These are phyloP conservation scores for Parazoanthus swiftii DNA, from an alignment of 92 coral and sea anemone species.

Conservation along the genomic window DNA sequence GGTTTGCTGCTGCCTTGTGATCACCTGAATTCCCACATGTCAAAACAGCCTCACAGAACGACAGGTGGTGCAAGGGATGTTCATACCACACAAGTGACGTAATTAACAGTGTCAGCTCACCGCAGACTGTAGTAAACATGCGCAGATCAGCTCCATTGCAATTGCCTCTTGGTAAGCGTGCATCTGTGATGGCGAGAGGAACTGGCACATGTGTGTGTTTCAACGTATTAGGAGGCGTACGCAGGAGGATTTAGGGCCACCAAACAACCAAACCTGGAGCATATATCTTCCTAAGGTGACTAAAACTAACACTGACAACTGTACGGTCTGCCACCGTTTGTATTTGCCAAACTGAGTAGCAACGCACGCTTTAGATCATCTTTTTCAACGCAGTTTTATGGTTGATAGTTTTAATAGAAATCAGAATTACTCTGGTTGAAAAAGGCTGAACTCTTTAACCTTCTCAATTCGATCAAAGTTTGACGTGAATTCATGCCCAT, in stretches of 20 bases:
- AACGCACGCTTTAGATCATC: not conserved
- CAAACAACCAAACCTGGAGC: conserved; percentile 8
- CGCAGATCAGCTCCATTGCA: not conserved
- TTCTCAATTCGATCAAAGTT: not conserved
- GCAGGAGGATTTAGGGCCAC: not conserved
- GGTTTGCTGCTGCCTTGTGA: not conserved
- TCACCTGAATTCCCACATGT: not conserved
- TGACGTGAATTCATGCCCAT: not conserved
- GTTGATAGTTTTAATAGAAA: not conserved
- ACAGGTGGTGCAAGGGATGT: not conserved
- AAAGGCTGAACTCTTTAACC: not conserved
- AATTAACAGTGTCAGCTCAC: conserved; percentile 1
- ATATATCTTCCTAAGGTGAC: not conserved
- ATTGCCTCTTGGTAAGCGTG: not conserved
- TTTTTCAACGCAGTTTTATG: not conserved
- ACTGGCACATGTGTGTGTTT: not conserved
- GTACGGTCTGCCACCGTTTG: not conserved
- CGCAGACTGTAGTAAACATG: not conserved
- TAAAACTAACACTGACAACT: not conserved
- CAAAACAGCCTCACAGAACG: not conserved
- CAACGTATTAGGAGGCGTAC: not conserved
- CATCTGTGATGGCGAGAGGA: conserved; percentile 16
- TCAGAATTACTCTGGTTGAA: not conserved
- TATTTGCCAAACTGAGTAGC: not conserved
- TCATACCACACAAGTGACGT: conserved; percentile 1